Conservation (phyloP, 2,797 vertebrate species). For the Onychomys torridus region DNA sequence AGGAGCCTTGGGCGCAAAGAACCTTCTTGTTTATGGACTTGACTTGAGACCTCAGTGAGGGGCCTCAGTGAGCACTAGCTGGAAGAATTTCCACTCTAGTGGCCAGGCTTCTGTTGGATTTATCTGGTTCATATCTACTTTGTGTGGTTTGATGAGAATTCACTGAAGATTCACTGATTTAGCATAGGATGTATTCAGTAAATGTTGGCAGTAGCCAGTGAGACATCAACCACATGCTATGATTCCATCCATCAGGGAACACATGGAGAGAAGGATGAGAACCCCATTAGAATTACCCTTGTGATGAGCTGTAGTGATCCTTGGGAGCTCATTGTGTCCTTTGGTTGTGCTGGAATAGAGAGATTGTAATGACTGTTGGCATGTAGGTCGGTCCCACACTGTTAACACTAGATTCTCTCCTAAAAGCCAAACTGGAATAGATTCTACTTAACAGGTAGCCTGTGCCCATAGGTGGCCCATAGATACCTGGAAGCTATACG, state of each 20-base stretch:
- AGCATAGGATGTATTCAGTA: background rate
- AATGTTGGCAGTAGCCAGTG: too few relatives aligned
- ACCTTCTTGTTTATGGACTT: background rate
- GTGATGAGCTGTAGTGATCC: background rate
- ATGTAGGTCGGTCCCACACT: background rate
- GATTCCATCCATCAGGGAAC: background rate
- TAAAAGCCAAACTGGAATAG: background rate
- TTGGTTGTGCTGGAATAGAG: background rate
- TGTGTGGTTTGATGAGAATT: background rate
- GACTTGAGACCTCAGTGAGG: background rate
- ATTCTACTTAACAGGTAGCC: background rate
- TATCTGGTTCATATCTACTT: background rate
- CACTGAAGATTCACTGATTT: background rate
- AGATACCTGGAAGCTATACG: background rate
- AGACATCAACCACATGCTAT: background rate
- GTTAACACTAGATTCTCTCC: background rate
- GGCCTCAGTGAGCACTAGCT: background rate
- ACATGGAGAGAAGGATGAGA: background rate
- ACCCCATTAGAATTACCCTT: background rate
- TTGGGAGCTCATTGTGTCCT: background rate
- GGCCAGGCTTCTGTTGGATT: background rate
- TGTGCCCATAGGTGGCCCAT: background rate
- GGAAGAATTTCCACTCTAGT: background rate
- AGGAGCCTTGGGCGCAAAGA: background rate
- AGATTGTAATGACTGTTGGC: background rate